phyloP scores from a whole-genome alignment of 2,113 vertebrate genomes.

The Polypterus bichir region DNA sequence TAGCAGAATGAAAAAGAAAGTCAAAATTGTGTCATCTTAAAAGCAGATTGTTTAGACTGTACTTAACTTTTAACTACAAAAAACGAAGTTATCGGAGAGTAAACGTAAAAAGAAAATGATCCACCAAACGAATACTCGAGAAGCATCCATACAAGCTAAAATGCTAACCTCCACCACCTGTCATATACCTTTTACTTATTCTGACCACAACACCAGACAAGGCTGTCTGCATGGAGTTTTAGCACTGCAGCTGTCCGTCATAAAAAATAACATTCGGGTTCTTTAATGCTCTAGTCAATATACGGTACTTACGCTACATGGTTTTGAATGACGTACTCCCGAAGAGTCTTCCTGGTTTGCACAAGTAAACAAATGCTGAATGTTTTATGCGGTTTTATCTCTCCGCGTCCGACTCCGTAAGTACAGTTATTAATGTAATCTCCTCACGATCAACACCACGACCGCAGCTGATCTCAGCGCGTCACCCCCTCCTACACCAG shows the following conservation, averaged over 20 bases:
- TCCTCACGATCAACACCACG: background rate
- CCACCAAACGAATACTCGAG: background rate
- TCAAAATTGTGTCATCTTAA: background rate
- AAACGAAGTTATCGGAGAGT: background rate
- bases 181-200: background rate
- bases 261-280: too few relatives aligned
- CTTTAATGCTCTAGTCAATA: too few relatives aligned
- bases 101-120: background rate
- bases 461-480: slow-evolving; percentile 1
- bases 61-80: background rate
- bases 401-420: too few relatives aligned
- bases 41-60: background rate
- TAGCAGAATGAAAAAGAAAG: too few relatives aligned
- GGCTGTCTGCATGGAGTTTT: background rate
- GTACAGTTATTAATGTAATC: background rate
- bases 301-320: too few relatives aligned
- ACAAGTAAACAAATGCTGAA: too few relatives aligned
- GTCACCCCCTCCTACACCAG: slow-evolving; percentile 6
- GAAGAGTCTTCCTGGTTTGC: too few relatives aligned
- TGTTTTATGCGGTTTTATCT: too few relatives aligned
- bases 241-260: too few relatives aligned
- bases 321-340: too few relatives aligned
- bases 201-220: background rate
- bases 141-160: background rate
- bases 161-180: background rate